A percentile compares a stretch with the other conserved stretches of the same genome.
Conservation (phyloP, 1,140 invertebrate species). For the Tenebrio molitor region DNA sequence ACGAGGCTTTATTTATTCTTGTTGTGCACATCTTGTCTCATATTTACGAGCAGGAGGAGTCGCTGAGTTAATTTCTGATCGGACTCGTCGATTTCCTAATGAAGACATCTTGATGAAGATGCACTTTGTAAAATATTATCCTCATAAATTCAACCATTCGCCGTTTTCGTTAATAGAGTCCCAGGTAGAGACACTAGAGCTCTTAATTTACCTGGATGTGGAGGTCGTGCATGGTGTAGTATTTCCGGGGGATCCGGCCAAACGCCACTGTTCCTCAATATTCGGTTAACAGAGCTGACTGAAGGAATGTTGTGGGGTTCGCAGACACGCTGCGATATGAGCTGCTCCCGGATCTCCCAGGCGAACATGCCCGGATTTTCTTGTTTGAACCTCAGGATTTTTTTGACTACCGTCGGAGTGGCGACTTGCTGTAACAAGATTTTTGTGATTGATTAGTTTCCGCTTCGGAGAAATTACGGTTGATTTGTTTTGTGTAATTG, state of each 20-base stretch:
- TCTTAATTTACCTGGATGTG: constrained; percentile 53
- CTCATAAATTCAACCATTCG: constrained; percentile 11
- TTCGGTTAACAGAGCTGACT: constrained; percentile 95
- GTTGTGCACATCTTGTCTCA: neutral
- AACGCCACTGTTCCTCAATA: constrained; percentile 87
- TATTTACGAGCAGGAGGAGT: neutral
- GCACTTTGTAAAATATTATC: constrained; percentile 19
- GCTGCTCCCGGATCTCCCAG: constrained; percentile 89
- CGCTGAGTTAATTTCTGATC: constrained; percentile 18
- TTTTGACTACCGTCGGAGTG: constrained; percentile 92
- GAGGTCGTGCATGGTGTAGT: constrained; percentile 52
- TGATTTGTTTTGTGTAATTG: too few relatives aligned
- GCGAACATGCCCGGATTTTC: constrained; percentile 94
- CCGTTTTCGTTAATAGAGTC: neutral
- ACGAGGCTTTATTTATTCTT: constrained; percentile 22
- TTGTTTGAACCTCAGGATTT: constrained; percentile 90
- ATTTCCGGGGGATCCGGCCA: constrained; percentile 69
- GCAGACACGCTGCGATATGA: constrained; percentile 87
- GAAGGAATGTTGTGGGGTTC: constrained; percentile 91
- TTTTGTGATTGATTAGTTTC: neutral
- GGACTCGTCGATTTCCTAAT: constrained; percentile 35
- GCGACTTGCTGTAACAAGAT: constrained; percentile 87
- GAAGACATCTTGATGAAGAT: constrained; percentile 30
- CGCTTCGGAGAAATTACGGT: too few relatives aligned
- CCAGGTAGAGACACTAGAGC: too few relatives aligned